These are phyloP conservation scores for Priapulus caudatus DNA, from an alignment of 2,888 invertebrate genomes.

Conservation along the genomic window DNA sequence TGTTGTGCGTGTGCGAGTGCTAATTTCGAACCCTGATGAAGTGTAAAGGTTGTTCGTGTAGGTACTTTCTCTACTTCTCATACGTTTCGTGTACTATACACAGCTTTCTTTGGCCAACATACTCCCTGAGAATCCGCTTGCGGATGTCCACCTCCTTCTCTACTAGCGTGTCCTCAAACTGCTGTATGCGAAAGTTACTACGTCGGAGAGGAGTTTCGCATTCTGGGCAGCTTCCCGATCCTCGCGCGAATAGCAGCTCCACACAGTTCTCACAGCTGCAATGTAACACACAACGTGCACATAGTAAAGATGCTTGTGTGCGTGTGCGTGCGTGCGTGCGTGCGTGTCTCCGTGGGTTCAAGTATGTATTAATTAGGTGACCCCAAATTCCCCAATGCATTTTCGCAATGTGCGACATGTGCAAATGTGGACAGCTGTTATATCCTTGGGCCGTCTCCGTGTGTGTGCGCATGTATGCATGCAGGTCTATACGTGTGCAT, in stretches of 20 bases:
- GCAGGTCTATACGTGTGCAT: too few species aligned
- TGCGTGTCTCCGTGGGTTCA: too few species aligned
- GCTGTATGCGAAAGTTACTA: constrained; percentile 79
- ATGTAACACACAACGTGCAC: not conserved
- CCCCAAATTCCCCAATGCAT: too few species aligned
- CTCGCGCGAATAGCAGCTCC: constrained; percentile 87
- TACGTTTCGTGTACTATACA: too few species aligned
- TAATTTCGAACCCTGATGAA: too few species aligned
- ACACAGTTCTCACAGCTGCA: constrained; percentile 84
- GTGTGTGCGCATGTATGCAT: too few species aligned
- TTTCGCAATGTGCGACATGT: not conserved
- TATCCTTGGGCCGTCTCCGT: not conserved
- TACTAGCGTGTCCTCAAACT: constrained; percentile 89
- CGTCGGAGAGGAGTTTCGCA: constrained; percentile 76
- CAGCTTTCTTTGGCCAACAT: too few species aligned
- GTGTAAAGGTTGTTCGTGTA: too few species aligned
- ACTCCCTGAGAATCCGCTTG: constrained; percentile 56
- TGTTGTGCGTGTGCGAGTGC: too few species aligned
- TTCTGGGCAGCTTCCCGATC: constrained; percentile 86
- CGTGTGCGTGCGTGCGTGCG: not conserved
- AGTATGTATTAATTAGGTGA: too few species aligned
- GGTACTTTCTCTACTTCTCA: too few species aligned
- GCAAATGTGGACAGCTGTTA: not conserved
- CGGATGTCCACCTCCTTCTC: constrained; percentile 96
- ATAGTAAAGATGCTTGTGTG: not conserved